Percentiles rank a stretch among this genome's conserved stretches.
phyloP scores from a whole-genome alignment of 2,797 vertebrate species.

The Platalea minor region DNA sequence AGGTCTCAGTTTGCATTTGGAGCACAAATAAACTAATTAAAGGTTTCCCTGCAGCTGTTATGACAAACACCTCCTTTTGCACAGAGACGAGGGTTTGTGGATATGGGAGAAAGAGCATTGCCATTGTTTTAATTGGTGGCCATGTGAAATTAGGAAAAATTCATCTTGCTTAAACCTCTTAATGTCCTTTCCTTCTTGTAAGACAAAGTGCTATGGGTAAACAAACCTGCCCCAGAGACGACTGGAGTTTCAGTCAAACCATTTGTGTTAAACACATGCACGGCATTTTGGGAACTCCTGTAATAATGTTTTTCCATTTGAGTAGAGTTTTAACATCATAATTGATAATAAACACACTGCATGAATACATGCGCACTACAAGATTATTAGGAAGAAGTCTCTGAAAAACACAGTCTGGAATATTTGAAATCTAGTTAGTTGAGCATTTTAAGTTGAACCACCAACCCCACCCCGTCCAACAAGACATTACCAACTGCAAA shows the following conservation, averaged over 20 bases:
- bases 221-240: not conserved
- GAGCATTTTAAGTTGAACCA: not conserved
- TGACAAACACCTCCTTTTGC: not conserved
- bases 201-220: not conserved
- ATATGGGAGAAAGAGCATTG: not conserved
- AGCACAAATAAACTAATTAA: constrained; percentile 52
- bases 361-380: not conserved
- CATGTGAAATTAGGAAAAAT: not conserved
- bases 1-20: constrained; percentile 31
- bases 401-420: not conserved
- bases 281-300: not conserved
- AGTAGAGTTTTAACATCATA: not conserved
- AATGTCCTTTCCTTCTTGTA: not conserved
- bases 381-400: not conserved
- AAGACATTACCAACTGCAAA: not conserved
- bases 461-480: not conserved
- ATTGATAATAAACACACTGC: not conserved
- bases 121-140: not conserved
- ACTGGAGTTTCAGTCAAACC: not conserved
- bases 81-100: not conserved
- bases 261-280: not conserved
- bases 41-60: constrained; percentile 30
- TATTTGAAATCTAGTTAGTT: not conserved
- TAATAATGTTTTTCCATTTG: not conserved
- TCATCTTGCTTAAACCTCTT: not conserved